Percentiles rank a stretch among this genome's conserved stretches.
phyloP scores from a whole-genome alignment of 2,888 invertebrate genomes.

The Linnaemya vulpina region DNA sequence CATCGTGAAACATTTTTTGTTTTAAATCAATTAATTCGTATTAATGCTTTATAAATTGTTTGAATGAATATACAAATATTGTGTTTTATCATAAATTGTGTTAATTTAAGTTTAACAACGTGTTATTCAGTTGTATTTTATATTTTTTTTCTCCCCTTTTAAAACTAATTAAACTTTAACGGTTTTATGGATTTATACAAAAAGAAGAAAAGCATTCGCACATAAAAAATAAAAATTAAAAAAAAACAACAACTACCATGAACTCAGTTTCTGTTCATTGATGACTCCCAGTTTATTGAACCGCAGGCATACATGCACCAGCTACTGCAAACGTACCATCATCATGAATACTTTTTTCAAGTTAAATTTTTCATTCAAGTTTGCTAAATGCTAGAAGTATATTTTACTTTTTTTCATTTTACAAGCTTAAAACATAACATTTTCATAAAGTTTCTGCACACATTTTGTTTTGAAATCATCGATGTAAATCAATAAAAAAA shows the following conservation, averaged over 20 bases:
- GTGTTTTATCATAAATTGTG: conserved; percentile 4
- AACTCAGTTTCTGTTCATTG: conserved; percentile 12
- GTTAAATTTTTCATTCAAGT: conserved; percentile 4
- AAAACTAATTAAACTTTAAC: conserved; percentile 61
- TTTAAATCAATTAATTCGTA: neutral
- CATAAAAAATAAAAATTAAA: conserved; percentile 7
- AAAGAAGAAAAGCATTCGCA: conserved; percentile 4
- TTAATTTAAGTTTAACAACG: conserved; percentile 7
- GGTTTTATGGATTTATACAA: conserved; percentile 32
- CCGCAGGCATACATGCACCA: neutral
- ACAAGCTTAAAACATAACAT: neutral
- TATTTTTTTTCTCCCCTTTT: conserved; percentile 16
- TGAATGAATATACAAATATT: neutral
- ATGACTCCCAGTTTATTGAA: conserved; percentile 42
- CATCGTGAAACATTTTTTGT: neutral
- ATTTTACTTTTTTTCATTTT: neutral
- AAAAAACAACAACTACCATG: conserved; percentile 7
- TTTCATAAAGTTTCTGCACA: neutral
- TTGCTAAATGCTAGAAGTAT: neutral
- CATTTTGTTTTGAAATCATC: neutral
- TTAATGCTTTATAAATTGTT: neutral
- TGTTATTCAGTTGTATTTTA: neutral
- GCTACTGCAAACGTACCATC: no score
- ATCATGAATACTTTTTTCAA: neutral
- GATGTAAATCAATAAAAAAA: neutral